Evolutionary conservation across 2,888 invertebrate genomes (phyloP), one percentile per base, ranked within the genome.

Genomic region (Rhamphomyia laevipes): DNA sequence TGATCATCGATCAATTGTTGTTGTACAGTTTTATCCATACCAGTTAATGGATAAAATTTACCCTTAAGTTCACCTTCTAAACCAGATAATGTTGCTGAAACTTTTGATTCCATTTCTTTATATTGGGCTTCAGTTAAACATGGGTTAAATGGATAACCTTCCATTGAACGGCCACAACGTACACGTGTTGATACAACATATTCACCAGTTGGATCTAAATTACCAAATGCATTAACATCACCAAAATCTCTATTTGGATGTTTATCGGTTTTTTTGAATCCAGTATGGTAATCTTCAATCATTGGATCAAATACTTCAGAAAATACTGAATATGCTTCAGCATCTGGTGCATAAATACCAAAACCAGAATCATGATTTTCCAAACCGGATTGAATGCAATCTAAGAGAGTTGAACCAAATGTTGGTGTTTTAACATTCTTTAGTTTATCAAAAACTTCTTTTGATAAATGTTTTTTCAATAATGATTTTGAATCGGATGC

Each of bases 141-240:
- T 58, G 95, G 95, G 78, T 95, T 96, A 86, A 96, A 95, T 59
- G 94, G 93, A 72, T 93, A 95, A 53, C 95, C 95, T 65, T 88
- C 84, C 79, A 90, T 70, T 65, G 91, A 92, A 68, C 96, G 91
- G 55, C 95, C 95, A 73, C 95, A 94, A 65, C 95, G 86, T 53
- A 96, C 92, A 66, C 96, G 88, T 65, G 95, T 96, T 48, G 94
- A 93, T 58, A 95, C 89, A 58, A 97, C 86, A 74, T 77, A 93
- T 72, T 94, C 87, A 61, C 84, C 81, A 64, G 82, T 79, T 53
- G 95, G 91, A 77, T 96, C 95, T 63, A 96, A 78, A 74, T 96
- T 92, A 66, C 86, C 85, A 61, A 96, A 86, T 60, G 81, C 78
- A 73, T 80, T 82, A 21, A 90, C 85, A 75, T 96, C 93, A 63